Percentiles rank a stretch among this genome's conserved stretches.
phyloP scores from a whole-genome alignment of 2,797 vertebrate species.

The Siniperca scherzeri region DNA sequence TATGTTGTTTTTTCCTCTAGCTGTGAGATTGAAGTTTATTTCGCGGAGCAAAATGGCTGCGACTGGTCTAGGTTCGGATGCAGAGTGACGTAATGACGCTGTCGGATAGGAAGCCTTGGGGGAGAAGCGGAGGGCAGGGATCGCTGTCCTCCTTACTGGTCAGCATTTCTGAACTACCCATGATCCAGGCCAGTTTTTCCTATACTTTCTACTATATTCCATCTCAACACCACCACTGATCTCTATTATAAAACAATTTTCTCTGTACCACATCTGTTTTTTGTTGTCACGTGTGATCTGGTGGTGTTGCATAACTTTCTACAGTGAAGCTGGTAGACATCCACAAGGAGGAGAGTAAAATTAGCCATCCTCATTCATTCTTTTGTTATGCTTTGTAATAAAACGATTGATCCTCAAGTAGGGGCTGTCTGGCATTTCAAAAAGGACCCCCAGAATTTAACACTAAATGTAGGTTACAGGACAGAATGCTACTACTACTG shows the following conservation, averaged over 20 bases:
- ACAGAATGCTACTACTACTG: background rate
- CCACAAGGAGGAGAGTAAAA: background rate
- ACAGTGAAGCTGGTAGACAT: background rate
- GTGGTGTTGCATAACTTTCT: constrained; percentile 19
- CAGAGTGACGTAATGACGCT: constrained; percentile 83
- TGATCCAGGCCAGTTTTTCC: background rate
- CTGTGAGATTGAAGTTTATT: constrained; percentile 84
- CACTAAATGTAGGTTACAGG: background rate
- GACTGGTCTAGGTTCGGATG: constrained; percentile 74
- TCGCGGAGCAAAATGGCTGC: constrained; percentile 89
- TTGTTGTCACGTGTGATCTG: background rate
- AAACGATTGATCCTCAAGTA: background rate
- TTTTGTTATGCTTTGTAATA: background rate
- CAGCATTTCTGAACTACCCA: background rate
- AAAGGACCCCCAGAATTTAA: too few species aligned
- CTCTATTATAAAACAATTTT: too few species aligned
- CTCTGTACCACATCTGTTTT: background rate
- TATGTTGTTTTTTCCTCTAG: constrained; percentile 55
- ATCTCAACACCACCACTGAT: background rate
- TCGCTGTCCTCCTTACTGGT: background rate
- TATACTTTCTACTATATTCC: background rate
- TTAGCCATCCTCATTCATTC: background rate
- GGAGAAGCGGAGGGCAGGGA: constrained; percentile 18
- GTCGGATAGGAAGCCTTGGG: constrained; percentile 24
- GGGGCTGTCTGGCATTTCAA: too few species aligned